phyloP scores from a whole-genome alignment of 1,140 invertebrate genomes.

The Colletes gigas region DNA sequence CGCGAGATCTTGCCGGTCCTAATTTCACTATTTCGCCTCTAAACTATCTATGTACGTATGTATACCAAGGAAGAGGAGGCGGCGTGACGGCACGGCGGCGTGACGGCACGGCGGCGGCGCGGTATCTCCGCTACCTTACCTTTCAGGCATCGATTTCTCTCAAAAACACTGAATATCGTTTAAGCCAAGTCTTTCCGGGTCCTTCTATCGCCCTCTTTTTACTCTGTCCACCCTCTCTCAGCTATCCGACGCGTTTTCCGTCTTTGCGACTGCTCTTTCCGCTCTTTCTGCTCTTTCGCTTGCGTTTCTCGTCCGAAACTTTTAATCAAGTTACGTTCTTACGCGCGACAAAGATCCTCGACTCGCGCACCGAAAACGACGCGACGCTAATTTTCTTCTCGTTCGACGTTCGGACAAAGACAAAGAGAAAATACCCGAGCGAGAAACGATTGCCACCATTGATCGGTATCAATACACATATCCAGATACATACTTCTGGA shows the following conservation, averaged over 20 bases:
- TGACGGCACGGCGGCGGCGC: neutral
- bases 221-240: neutral
- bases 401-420: constrained; percentile 18
- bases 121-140: constrained; percentile 8
- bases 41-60: too few relatives aligned
- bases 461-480: too few relatives aligned
- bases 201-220: too few relatives aligned
- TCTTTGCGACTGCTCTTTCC: neutral
- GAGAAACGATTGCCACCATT: too few relatives aligned
- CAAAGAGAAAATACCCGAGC: neutral
- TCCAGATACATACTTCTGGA: too few relatives aligned
- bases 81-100: too few relatives aligned
- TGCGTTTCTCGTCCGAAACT: constrained; percentile 52
- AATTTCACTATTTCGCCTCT: neutral
- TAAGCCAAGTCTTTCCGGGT: constrained; percentile 17
- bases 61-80: too few relatives aligned
- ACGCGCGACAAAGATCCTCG: constrained; percentile 57
- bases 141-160: constrained; percentile 41
- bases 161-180: constrained; percentile 55
- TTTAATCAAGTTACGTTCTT: constrained; percentile 69
- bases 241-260: neutral
- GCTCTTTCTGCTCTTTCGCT: neutral
- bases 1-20: neutral
- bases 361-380: constrained; percentile 39
- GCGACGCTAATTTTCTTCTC: constrained; percentile 46